Conservation (phyloP, 37 sponge, comb jelly and placozoan genomes). For the Chondrosia reniformis region DNA sequence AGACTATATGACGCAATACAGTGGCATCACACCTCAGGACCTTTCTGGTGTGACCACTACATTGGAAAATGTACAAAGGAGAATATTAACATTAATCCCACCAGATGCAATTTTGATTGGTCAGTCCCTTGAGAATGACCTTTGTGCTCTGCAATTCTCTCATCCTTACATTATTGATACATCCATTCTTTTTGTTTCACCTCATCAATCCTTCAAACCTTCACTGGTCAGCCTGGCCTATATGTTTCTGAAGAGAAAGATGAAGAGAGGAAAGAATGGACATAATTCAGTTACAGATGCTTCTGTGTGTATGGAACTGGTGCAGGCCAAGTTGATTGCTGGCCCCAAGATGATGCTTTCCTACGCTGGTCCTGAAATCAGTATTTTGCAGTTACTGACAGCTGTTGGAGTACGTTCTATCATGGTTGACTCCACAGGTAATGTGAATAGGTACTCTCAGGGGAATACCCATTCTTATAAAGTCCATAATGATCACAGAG, state of each 20-base stretch:
- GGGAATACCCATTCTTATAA: background rate
- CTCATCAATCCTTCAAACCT: slow-evolving; percentile 43
- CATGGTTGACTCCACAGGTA: slow-evolving; percentile 47
- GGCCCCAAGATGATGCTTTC: slow-evolving; percentile 39
- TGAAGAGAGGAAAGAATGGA: slow-evolving; percentile 57
- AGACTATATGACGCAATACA: slow-evolving; percentile 88
- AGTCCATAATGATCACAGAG: slow-evolving; percentile 31
- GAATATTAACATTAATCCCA: slow-evolving; percentile 58
- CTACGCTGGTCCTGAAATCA: background rate
- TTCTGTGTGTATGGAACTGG: slow-evolving; percentile 78
- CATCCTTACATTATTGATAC: slow-evolving; percentile 82
- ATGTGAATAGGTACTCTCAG: slow-evolving; percentile 23
- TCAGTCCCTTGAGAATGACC: slow-evolving; percentile 97
- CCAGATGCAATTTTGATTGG: slow-evolving; percentile 78
- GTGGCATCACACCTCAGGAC: slow-evolving; percentile 78
- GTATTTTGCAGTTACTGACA: slow-evolving; percentile 34
- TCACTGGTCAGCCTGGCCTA: slow-evolving; percentile 59
- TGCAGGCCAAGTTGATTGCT: slow-evolving; percentile 57
- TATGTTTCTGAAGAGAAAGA: slow-evolving; percentile 45
- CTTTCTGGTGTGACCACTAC: slow-evolving; percentile 75
- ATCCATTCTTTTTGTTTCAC: slow-evolving; percentile 49
- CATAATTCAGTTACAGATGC: slow-evolving; percentile 91
- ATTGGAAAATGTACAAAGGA: slow-evolving; percentile 71
- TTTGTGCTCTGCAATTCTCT: slow-evolving; percentile 68
- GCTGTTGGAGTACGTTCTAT: slow-evolving; percentile 7